Evolutionary conservation across 2,113 vertebrate species (phyloP), one percentile per base, ranked within the genome.

Genomic region (Bubalus kerabau): DNA sequence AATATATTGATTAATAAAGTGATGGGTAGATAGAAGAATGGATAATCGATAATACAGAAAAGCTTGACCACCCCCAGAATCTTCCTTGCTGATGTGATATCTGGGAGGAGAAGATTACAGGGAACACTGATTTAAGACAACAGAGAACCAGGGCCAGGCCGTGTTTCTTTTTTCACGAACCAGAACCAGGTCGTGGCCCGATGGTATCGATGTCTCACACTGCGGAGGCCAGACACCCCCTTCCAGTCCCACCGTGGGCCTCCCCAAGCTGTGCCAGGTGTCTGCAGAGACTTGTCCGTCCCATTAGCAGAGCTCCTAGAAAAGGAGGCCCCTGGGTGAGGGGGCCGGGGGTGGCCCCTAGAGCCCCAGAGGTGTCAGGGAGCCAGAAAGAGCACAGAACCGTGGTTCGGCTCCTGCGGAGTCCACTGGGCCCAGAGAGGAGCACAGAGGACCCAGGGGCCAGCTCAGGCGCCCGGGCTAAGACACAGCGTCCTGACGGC

Each of bases 171-270:
- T 40, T 40, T 40, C 40, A 40, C 40, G 40, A 40, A 40, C 40
- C 40, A 40, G 40, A 40, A 40, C 40, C 40, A 40, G 40, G 40
- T 40, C 40, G 40, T 40, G 40, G 40, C 40, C 40, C 40, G 40
- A 40, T 1, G 16, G 26, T 6, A 4, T 28, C 32, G 3, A 13
- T 2, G 0, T 17, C 46, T 46, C n/a, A 11, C 2, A 1, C 43
- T 1, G 1, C 0, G 5, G 59, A 36, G 30, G 21, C 52, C 78
- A 5, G 17, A 7, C 11, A 0, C 24, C 3, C 0, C 23, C 21
- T 28, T 32, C 84, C 4, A 30, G 32, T 14, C 30, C 17, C 2
- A 11, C 3, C 11, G 13, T 36, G 48, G 40, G 23, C 14, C 8
- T 50, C 52, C 7, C 4, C 7, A 13, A 40, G 24, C 60, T 28